Conservation (phyloP, 2,113 vertebrate species). For the Oryzias melastigma region DNA sequence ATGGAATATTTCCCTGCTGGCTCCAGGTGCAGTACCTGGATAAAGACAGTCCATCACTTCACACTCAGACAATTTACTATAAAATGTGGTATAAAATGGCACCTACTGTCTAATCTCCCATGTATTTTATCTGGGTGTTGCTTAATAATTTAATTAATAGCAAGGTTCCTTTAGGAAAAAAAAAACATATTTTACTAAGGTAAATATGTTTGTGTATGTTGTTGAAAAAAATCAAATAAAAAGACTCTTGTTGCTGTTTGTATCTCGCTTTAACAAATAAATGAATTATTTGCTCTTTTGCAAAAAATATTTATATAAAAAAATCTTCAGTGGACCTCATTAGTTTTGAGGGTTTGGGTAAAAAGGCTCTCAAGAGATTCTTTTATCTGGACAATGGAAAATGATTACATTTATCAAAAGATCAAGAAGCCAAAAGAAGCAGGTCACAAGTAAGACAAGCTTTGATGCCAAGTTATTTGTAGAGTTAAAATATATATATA, state of each 20-base stretch:
- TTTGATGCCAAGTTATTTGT: constrained; percentile 10
- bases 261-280: constrained; percentile 25
- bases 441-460: background rate
- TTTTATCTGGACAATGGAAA: background rate
- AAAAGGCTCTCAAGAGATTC: background rate
- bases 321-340: constrained; percentile 8
- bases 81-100: constrained; percentile 55
- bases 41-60: constrained; percentile 45
- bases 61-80: constrained; percentile 62
- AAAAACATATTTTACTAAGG: constrained; percentile 29
- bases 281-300: constrained; percentile 24
- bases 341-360: background rate
- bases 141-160: constrained; percentile 71
- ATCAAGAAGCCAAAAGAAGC: constrained; percentile 17
- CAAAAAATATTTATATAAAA: background rate
- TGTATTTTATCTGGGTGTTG: constrained; percentile 53
- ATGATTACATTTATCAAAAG: background rate
- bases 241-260: constrained; percentile 47
- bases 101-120: constrained; percentile 26
- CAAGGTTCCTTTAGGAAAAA: constrained; percentile 61
- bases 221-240: constrained; percentile 44
- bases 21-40: constrained; percentile 52
- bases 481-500: too few species aligned
- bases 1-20: constrained; percentile 37
- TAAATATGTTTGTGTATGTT: too few species aligned